phyloP scores from a whole-genome alignment of 2,113 vertebrate genomes.

The Puntigrus tetrazona region DNA sequence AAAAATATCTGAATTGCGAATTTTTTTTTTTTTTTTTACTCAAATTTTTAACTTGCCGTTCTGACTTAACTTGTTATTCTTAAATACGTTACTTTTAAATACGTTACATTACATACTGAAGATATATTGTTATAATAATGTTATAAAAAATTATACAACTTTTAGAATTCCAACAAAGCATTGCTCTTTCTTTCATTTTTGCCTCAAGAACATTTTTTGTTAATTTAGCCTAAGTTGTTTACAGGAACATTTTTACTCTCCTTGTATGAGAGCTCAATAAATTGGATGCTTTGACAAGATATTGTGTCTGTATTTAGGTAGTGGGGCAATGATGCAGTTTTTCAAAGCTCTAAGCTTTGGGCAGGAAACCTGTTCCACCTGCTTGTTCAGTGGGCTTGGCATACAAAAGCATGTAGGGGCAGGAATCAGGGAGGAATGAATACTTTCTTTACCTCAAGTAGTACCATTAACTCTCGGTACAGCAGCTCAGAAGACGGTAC shows the following conservation, averaged over 20 bases:
- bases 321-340: not conserved
- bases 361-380: slow-evolving; percentile 25
- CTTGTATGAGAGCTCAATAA: not conserved
- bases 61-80: no score
- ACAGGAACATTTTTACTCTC: not conserved
- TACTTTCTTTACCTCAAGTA: slow-evolving; percentile 1
- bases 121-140: not conserved
- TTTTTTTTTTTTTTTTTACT: no score
- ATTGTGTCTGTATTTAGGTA: slow-evolving; percentile 1
- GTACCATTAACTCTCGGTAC: not conserved
- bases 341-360: not conserved
- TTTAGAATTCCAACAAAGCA: not conserved
- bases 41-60: no score
- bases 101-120: no score
- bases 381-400: not conserved
- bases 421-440: not conserved
- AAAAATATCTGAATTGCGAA: no score
- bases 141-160: not conserved
- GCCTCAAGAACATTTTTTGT: not conserved
- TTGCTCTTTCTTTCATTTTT: not conserved
- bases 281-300: not conserved
- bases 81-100: no score
- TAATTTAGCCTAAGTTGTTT: not conserved
- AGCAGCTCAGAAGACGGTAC: no score
- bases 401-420: not conserved